Percentiles rank a stretch among this genome's conserved stretches.
Evolutionary conservation across 2,888 invertebrate species (phyloP).

Genomic region (Melangyna quadrimaculata): DNA sequence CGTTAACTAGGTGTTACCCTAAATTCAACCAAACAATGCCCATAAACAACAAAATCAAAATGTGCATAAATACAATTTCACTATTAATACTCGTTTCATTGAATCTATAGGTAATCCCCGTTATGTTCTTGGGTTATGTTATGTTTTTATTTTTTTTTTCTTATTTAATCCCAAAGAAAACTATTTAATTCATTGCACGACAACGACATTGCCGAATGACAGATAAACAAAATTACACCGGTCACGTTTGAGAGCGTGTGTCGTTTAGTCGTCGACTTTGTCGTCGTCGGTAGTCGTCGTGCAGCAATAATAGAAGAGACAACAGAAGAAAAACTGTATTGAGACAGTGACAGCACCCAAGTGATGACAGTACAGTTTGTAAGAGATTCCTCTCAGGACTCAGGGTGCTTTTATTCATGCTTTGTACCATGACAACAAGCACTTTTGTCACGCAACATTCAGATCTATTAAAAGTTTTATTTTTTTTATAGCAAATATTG

Average conservation of each 20-base stretch:
- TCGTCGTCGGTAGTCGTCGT: slow-evolving; percentile 5
- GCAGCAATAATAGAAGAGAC: slow-evolving; percentile 6
- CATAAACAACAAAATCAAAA: slow-evolving; percentile 32
- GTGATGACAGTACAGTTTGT: slow-evolving; percentile 28
- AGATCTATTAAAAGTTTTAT: neutral
- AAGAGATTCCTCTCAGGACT: slow-evolving; percentile 46
- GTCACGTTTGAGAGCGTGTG: slow-evolving; percentile 65
- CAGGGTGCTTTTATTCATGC: neutral
- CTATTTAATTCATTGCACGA: slow-evolving; percentile 63
- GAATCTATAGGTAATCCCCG: slow-evolving; percentile 36
- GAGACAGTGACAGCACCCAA: slow-evolving; percentile 38
- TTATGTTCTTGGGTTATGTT: slow-evolving; percentile 36
- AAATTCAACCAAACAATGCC: slow-evolving; percentile 32
- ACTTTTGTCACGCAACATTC: slow-evolving; percentile 64
- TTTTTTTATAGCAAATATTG: neutral
- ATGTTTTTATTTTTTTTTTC: too few relatives aligned
- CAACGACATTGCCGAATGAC: slow-evolving; percentile 49
- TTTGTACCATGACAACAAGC: slow-evolving; percentile 46
- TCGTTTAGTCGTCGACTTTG: neutral
- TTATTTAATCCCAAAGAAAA: slow-evolving; percentile 3
- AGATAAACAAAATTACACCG: slow-evolving; percentile 62
- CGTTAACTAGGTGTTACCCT: slow-evolving; percentile 60
- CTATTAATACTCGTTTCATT: slow-evolving; percentile 26
- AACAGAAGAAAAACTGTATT: neutral
- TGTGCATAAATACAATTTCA: slow-evolving; percentile 35